Base-by-base conservation (phyloP, 2,797 vertebrate species). In the Neomorphus geoffroyi region DNA sequence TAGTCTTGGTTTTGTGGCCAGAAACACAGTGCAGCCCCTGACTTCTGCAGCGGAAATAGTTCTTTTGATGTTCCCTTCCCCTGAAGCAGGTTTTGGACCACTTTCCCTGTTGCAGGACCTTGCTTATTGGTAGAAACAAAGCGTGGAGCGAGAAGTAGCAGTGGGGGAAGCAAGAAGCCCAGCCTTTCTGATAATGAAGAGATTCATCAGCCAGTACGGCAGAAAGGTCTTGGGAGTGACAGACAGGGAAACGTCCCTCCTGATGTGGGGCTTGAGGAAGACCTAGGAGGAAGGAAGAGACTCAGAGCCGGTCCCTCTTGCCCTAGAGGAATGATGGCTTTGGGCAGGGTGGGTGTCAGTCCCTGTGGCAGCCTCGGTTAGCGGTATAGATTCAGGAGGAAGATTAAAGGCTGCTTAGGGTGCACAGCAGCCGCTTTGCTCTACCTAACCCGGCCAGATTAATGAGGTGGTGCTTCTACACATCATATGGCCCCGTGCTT, bases 381-480 rank as follows among this genome's bases (percentile, higher is more conserved):
- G 89, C 88, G 35, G 26, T 56, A 62, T 45, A 51, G 88, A 51
- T 95, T 88, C 74, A 18, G 41, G 78, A 92, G 57, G 61, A 94
- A 88, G 71, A 89, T 85, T 64, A 74, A 78, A 66, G 22, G 75
- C 73, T 91, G 43, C 70, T 58, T 75, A 0, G 71, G 33, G 65
- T 71, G 57, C 71, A 60, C 45, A 84, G 71, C 48, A 7, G 3
- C 71, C 0, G 10, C 92, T 82, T 92, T 6, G 4, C 69, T 94
- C 28, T 86, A 23, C 75, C 90, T 91, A 91, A 83, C 73, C 48
- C 26, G 37, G 13, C 16, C 88, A 92, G 70, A 94, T 96, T 96
- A 96, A 97, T 94, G 86, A 97, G 78, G 72, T 91, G 89, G 54
- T 95, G 94, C 78, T 79, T 92, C 70, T 86, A 6, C 32, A 65